These are phyloP conservation scores for Pelagia noctiluca DNA, from an alignment of 30 jellyfish, hydroid and myxozoan genomes.

Conservation along the genomic window DNA sequence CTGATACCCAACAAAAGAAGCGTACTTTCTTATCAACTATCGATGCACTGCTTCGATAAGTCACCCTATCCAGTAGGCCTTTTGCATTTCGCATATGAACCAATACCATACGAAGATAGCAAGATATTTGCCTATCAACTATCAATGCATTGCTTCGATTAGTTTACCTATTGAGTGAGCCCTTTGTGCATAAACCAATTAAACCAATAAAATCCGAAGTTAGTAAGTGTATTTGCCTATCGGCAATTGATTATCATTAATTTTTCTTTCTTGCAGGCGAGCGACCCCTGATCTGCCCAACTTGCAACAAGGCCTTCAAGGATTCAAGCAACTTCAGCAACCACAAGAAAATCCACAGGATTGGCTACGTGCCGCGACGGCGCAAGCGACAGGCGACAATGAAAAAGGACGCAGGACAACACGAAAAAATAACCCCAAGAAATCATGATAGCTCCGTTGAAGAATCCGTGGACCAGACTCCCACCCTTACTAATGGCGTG, in stretches of 20 bases:
- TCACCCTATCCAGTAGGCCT: too few species aligned
- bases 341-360: slow-evolving; percentile 57
- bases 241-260: background rate
- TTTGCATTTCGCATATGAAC: background rate
- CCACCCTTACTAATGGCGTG: too few species aligned
- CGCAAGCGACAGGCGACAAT: slow-evolving; percentile 36
- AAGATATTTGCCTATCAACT: background rate
- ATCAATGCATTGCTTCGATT: background rate
- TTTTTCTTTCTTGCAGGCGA: slow-evolving; percentile 8
- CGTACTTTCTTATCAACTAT: too few species aligned
- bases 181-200: background rate
- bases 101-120: background rate
- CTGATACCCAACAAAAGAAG: too few species aligned
- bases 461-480: background rate
- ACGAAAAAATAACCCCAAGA: slow-evolving; percentile 22
- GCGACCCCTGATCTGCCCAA: slow-evolving; percentile 23
- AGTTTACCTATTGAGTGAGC: background rate
- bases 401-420: slow-evolving; percentile 8
- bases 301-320: slow-evolving; percentile 46
- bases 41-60: too few species aligned
- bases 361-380: slow-evolving; percentile 59
- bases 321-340: slow-evolving; percentile 72
- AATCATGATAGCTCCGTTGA: slow-evolving; percentile 3
- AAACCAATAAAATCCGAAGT: too few species aligned
- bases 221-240: background rate